Percentiles rank a stretch among this genome's conserved stretches.
Conservation (phyloP, 2,888 invertebrate species). For the Acrobasis consociella region DNA sequence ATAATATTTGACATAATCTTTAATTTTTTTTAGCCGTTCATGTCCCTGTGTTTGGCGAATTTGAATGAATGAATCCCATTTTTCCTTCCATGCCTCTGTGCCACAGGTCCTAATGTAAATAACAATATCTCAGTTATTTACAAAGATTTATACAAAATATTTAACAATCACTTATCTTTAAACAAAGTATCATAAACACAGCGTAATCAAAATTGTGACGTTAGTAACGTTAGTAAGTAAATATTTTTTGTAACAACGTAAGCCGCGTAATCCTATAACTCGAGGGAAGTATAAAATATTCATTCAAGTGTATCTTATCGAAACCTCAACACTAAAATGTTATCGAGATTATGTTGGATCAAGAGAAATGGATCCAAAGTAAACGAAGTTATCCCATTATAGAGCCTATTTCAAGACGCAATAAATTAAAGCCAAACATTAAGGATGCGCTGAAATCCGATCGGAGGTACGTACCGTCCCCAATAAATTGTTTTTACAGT, state of each 20-base stretch:
- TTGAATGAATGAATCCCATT: no score
- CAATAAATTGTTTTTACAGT: conserved; percentile 43
- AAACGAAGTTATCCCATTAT: conserved; percentile 44
- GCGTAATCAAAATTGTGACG: no score
- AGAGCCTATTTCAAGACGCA: conserved; percentile 45
- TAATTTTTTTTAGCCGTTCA: no score
- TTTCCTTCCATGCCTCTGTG: no score
- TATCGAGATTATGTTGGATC: conserved; percentile 34
- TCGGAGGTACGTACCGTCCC: conserved; percentile 37
- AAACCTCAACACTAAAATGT: conserved; percentile 31
- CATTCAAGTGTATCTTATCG: conserved; percentile 20
- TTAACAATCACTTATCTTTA: no score
- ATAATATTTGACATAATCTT: no score
- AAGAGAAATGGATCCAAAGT: conserved; percentile 38
- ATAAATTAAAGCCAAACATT: conserved; percentile 49
- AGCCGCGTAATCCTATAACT: background rate
- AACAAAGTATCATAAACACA: no score
- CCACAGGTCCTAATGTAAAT: no score
- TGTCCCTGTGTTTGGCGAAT: no score
- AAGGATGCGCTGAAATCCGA: conserved; percentile 42
- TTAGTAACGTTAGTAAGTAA: background rate
- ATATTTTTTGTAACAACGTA: background rate
- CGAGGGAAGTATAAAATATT: conserved; percentile 6
- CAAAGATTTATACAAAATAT: no score
- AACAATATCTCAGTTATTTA: no score